Percentiles rank a stretch among this genome's conserved stretches.
Evolutionary conservation across 2,888 invertebrate genomes (phyloP).

Genomic region (Endomychus coccineus): DNA sequence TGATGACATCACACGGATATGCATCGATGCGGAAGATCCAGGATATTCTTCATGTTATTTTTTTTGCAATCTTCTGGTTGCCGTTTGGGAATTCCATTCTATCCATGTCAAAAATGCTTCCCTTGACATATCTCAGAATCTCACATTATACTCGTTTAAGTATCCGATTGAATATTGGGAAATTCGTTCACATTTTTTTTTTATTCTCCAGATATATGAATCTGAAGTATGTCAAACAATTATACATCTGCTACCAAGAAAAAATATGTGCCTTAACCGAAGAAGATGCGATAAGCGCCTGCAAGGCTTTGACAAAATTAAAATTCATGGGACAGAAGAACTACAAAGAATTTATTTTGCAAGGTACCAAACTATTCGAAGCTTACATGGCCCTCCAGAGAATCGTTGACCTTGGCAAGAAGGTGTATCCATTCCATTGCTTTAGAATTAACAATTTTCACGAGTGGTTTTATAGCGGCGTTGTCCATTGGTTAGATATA

Average conservation of each 20-base stretch:
- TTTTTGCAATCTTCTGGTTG: too few relatives aligned
- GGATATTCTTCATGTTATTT: too few relatives aligned
- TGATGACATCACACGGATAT: too few relatives aligned
- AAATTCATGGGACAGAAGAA: slow-evolving; percentile 47
- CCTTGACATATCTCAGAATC: too few relatives aligned
- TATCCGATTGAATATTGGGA: too few relatives aligned
- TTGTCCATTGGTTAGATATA: slow-evolving; percentile 90
- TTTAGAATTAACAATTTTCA: slow-evolving; percentile 69
- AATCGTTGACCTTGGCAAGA: slow-evolving; percentile 65
- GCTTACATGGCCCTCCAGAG: slow-evolving; percentile 85
- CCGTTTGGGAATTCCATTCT: too few relatives aligned
- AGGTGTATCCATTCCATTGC: slow-evolving; percentile 58
- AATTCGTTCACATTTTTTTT: too few relatives aligned
- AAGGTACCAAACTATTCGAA: slow-evolving; percentile 87
- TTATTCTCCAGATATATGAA: too few relatives aligned
- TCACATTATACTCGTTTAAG: too few relatives aligned
- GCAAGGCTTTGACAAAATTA: slow-evolving; percentile 62
- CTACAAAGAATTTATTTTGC: slow-evolving; percentile 60
- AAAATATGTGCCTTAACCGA: slow-evolving; percentile 64
- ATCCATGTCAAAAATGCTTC: too few relatives aligned
- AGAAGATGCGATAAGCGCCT: slow-evolving; percentile 64
- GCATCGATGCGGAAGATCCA: too few relatives aligned
- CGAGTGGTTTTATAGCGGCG: slow-evolving; percentile 86
- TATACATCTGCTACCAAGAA: slow-evolving; percentile 66
- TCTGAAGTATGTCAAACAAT: slow-evolving; percentile 63